phyloP scores from a whole-genome alignment of 2,113 vertebrate genomes.

The Neofelis nebulosa region DNA sequence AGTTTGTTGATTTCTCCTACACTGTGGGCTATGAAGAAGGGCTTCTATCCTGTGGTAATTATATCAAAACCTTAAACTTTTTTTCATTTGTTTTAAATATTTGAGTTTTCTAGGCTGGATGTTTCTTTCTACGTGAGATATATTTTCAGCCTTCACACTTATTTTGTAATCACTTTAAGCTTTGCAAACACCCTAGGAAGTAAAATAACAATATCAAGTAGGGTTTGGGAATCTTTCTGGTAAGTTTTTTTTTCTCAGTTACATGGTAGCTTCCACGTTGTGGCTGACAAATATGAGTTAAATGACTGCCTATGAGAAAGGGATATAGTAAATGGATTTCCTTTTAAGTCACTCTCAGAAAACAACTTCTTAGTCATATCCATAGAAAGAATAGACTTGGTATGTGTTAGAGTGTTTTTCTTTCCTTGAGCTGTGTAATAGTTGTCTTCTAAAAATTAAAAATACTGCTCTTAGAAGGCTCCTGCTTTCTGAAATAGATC shows the following conservation, averaged over 20 bases:
- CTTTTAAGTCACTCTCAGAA: not conserved
- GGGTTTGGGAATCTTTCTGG: not conserved
- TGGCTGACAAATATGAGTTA: not conserved
- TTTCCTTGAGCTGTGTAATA: not conserved
- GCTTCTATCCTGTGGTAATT: slow-evolving; percentile 90
- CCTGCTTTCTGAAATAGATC: not conserved
- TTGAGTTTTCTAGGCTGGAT: not conserved
- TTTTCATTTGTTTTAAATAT: slow-evolving; percentile 28
- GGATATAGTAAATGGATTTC: not conserved
- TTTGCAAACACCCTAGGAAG: not conserved
- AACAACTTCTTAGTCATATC: not conserved
- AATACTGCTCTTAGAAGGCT: not conserved
- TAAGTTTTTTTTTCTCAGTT: slow-evolving; percentile 20
- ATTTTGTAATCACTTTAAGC: not conserved
- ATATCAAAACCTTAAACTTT: slow-evolving; percentile 25
- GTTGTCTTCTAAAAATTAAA: slow-evolving; percentile 46
- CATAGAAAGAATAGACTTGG: not conserved
- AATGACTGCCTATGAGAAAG: not conserved
- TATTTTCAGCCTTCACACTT: not conserved
- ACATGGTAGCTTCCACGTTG: not conserved
- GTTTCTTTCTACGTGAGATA: not conserved
- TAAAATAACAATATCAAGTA: not conserved
- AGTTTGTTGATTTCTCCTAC: slow-evolving; percentile 93
- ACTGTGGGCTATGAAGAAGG: slow-evolving; percentile 88
- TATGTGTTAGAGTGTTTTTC: not conserved